Base-by-base conservation (phyloP, 2,797 vertebrate species). In the Lacerta viridis region DNA sequence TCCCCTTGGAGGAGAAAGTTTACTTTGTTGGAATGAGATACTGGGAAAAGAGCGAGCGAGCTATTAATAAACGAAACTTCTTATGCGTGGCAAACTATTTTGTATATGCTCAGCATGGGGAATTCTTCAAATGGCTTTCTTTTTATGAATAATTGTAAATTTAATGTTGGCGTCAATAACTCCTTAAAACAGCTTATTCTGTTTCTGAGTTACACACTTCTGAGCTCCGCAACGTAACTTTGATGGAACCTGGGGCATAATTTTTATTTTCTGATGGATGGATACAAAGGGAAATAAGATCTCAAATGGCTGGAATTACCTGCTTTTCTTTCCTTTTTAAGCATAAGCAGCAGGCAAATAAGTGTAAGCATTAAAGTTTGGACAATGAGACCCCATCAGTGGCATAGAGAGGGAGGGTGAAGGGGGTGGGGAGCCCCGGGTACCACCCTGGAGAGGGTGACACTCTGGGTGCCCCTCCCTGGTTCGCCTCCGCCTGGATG, bases 81-180 rank as follows among this genome's bases (percentile, higher is more conserved):
- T 94, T 95, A 94, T 87, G 94, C 50, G 1, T 95, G 89, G 90
- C 93, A 87, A 95, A 94, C 89, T 95, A 94, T 93, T 95, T 95
- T 94, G 95, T 95, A 89, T 94, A 93, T 91, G 93, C 83, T 87
- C 91, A 96, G 94, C 95, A 76, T 61, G 7, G 94, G 95, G 95
- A 96, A 95, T 96, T 95, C 94, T 95, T 96, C 93, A 94, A 94
- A 94, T 93, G 87, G 88, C 93, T 95, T 95, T 94, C 90, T 95
- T 94, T 89, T 95, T 95, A 95, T 95, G 95, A 96, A 95, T 96
- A 96, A 96, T 95, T 96, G 95, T 95, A 96, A 96, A 95, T 96
- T 94, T 96, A 94, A 96, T 94, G 93, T 93, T 94, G 93, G 89
- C 91, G 78, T 95, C 95, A 96, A 95, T 95, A 96, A 94, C 93